These are phyloP conservation scores for Chlorops oryzae DNA, from an alignment of 1,140 invertebrate genomes.

Conservation along the genomic window DNA sequence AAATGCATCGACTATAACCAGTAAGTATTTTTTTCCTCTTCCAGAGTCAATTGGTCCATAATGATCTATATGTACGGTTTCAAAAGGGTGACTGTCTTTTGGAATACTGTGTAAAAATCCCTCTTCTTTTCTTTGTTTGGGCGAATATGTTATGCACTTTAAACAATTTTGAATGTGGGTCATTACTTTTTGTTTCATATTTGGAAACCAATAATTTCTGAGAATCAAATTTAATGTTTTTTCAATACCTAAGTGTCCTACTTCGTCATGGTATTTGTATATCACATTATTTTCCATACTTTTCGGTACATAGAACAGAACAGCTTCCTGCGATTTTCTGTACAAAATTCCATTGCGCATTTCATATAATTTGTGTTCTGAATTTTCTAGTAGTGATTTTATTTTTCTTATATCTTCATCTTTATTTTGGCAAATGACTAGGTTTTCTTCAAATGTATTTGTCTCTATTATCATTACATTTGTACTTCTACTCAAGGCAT, in stretches of 20 bases:
- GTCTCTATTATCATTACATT: conserved; percentile 9
- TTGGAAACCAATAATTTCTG: conserved; percentile 30
- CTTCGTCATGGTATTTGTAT: conserved; percentile 25
- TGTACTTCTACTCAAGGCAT: conserved; percentile 22
- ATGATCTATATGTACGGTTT: conserved; percentile 30
- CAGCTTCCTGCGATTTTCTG: conserved; percentile 4
- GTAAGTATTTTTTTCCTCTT: conserved; percentile 46
- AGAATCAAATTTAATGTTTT: conserved; percentile 23
- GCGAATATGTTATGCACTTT: conserved; percentile 27
- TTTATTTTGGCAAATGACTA: too few relatives aligned
- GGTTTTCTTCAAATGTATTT: conserved; percentile 9
- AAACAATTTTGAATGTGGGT: conserved; percentile 23
- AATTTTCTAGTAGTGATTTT: too few relatives aligned
- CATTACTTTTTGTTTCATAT: conserved; percentile 26
- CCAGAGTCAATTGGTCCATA: conserved; percentile 32
- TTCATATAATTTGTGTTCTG: too few relatives aligned
- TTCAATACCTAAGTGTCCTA: conserved; percentile 30
- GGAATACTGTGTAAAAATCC: conserved; percentile 28
- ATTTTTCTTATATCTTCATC: too few relatives aligned
- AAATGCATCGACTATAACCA: conserved; percentile 46
- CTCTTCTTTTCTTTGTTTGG: conserved; percentile 25
- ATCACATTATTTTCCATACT: conserved; percentile 23
- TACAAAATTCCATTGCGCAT: conserved; percentile 11
- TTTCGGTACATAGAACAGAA: conserved; percentile 28
- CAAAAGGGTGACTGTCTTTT: conserved; percentile 26